A percentile compares a stretch with the other conserved stretches of the same genome.
phyloP scores from a whole-genome alignment of 1,140 invertebrate genomes.

The Danaus melanippus region DNA sequence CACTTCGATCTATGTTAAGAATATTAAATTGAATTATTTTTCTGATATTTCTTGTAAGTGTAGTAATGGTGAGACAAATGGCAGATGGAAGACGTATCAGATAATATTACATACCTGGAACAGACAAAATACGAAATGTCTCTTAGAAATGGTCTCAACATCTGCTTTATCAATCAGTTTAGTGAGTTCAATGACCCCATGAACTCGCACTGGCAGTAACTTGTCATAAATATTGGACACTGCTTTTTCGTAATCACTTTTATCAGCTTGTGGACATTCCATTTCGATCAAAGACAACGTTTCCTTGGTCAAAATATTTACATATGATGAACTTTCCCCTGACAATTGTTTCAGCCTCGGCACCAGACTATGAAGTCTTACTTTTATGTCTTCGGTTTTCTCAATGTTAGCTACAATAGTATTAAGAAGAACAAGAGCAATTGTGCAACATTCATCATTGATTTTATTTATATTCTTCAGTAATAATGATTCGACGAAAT shows the following conservation, averaged over 20 bases:
- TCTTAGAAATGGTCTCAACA: constrained; percentile 75
- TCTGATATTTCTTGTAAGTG: too few relatives aligned
- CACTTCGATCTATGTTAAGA: too few relatives aligned
- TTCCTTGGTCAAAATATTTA: constrained; percentile 48
- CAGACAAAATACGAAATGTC: constrained; percentile 78
- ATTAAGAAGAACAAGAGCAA: constrained; percentile 68
- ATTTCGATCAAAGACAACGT: constrained; percentile 38
- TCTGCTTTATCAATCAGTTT: constrained; percentile 81
- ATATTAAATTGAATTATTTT: too few relatives aligned
- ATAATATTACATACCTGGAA: constrained; percentile 74
- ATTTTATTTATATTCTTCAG: constrained; percentile 26
- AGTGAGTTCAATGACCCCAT: constrained; percentile 82
- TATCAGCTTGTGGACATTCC: constrained; percentile 29
- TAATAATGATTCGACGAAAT: constrained; percentile 59
- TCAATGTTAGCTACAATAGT: constrained; percentile 51
- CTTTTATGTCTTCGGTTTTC: constrained; percentile 31
- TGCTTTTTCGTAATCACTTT: constrained; percentile 75
- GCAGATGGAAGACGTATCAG: neutral
- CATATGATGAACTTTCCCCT: constrained; percentile 28
- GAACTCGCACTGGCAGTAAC: constrained; percentile 84
- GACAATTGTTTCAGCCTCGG: constrained; percentile 42
- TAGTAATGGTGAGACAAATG: too few relatives aligned
- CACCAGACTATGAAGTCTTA: constrained; percentile 32
- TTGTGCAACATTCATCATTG: constrained; percentile 62
- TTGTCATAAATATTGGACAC: constrained; percentile 80